Evolutionary conservation across 2,888 invertebrate species (phyloP).

Genomic region (Plebejus argus): DNA sequence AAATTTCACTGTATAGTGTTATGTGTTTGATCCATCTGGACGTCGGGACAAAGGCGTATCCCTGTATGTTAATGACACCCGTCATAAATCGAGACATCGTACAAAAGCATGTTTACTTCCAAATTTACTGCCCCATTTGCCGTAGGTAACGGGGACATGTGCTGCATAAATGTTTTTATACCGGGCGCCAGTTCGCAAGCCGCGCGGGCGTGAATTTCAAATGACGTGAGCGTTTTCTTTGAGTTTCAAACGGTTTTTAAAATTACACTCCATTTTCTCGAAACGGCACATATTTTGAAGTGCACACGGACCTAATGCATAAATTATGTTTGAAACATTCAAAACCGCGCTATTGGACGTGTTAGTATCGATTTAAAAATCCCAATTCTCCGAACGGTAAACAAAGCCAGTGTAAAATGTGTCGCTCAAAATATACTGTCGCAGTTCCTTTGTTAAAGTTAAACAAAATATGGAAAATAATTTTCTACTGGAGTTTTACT

Average conservation of each 20-base stretch:
- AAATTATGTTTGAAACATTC: not conserved
- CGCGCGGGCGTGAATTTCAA: conserved; percentile 18
- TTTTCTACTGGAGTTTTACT: not conserved
- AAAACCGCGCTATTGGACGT: not conserved
- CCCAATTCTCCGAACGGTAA: not conserved
- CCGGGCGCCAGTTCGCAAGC: not conserved
- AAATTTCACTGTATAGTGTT: too few relatives aligned
- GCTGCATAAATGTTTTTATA: conserved; percentile 28
- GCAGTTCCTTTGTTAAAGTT: not conserved
- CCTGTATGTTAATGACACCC: not conserved
- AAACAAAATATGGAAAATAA: not conserved
- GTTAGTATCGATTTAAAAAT: not conserved
- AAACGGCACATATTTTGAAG: not conserved
- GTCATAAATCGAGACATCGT: conserved; percentile 13
- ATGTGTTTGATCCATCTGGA: not conserved
- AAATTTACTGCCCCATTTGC: conserved; percentile 25
- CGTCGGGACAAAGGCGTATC: not conserved
- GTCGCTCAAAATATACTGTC: not conserved
- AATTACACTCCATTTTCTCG: conserved; percentile 27
- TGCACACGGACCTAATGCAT: conserved; percentile 33
- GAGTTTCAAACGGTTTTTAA: conserved; percentile 25
- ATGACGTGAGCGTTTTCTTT: conserved; percentile 20
- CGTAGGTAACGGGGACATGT: conserved; percentile 19
- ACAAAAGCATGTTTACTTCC: conserved; percentile 22
- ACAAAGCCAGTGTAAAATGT: not conserved